phyloP scores from a whole-genome alignment of 2,113 vertebrate genomes.

The Stomatorhinus ivindoensis region DNA sequence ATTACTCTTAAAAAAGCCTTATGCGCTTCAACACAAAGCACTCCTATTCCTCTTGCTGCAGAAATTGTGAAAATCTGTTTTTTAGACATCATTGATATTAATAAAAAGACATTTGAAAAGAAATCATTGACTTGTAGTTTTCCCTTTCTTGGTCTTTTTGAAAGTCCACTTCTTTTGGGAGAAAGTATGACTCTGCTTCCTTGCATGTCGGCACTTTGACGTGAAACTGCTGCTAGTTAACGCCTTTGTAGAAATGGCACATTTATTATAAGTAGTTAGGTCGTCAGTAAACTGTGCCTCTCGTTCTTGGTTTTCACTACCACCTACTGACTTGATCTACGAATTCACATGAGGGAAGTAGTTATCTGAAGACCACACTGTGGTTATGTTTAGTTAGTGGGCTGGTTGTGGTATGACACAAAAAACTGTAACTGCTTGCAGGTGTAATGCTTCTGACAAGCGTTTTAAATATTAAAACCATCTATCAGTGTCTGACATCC shows the following conservation, averaged over 20 bases:
- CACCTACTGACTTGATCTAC: background rate
- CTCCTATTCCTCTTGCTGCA: background rate
- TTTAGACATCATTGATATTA: too few species aligned
- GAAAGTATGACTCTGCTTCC: constrained; percentile 4
- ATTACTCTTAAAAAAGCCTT: background rate
- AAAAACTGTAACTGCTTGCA: background rate
- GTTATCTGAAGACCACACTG: background rate
- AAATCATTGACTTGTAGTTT: too few species aligned
- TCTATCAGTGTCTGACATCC: background rate
- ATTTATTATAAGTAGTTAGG: background rate
- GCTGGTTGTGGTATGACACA: background rate
- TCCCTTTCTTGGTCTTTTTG: background rate
- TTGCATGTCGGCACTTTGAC: background rate
- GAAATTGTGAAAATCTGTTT: constrained; percentile 1
- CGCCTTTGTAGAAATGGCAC: background rate
- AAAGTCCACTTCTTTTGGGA: background rate
- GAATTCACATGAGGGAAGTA: background rate
- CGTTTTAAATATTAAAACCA: background rate
- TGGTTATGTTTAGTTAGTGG: background rate
- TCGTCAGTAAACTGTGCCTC: background rate
- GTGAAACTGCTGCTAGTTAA: background rate
- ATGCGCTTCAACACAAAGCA: too few species aligned
- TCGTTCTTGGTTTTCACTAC: background rate
- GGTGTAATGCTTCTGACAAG: background rate
- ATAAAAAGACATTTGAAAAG: too few species aligned